Percentiles rank a stretch among this genome's conserved stretches.
Conservation (phyloP, 2,113 vertebrate species). For the Acanthochromis polyacanthus region DNA sequence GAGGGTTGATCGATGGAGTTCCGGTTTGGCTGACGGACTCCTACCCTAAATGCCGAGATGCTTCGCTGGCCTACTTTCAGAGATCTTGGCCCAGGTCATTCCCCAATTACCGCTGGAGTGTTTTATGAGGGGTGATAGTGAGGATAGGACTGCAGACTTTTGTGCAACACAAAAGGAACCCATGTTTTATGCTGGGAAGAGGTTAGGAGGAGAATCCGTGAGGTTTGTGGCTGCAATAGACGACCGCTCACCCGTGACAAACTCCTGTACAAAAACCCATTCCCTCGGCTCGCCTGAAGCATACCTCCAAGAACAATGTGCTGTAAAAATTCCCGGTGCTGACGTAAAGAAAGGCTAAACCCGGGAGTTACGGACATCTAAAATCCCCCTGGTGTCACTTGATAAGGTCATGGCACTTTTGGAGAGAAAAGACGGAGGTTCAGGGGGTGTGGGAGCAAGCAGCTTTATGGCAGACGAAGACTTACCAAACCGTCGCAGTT, state of each 20-base stretch:
- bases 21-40: neutral
- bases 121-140: constrained; percentile 75
- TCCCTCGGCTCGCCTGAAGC: constrained; percentile 30
- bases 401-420: constrained; percentile 70
- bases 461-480: constrained; percentile 47
- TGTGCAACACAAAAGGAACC: constrained; percentile 62
- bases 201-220: constrained; percentile 20
- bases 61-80: neutral
- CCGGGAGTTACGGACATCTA: constrained; percentile 50
- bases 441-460: neutral
- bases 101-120: constrained; percentile 57
- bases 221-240: constrained; percentile 48
- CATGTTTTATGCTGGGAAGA: constrained; percentile 73
- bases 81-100: constrained; percentile 45
- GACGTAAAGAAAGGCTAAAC: constrained; percentile 53
- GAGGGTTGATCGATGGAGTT: neutral
- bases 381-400: constrained; percentile 34
- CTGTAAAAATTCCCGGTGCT: constrained; percentile 60
- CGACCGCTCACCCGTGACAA: constrained; percentile 72
- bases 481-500: constrained; percentile 99
- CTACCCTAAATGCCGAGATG: constrained; percentile 25
- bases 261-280: constrained; percentile 65
- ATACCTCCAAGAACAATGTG: constrained; percentile 64
- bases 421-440: constrained; percentile 25
- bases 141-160: constrained; percentile 57